These are phyloP conservation scores for Acomys russatus DNA, from an alignment of 2,797 vertebrate genomes.

Conservation along the genomic window DNA sequence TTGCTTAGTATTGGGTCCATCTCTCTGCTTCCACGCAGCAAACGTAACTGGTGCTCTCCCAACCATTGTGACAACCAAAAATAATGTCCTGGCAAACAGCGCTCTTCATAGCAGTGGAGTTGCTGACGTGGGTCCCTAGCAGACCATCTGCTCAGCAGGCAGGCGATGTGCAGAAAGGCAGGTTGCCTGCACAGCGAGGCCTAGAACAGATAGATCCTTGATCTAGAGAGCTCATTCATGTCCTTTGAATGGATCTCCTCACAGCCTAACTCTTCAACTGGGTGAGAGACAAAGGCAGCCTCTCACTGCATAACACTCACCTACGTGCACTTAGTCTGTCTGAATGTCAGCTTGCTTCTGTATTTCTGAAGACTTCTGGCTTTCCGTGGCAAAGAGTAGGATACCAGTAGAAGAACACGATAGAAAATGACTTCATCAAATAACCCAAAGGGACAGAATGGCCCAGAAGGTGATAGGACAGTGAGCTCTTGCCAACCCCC, in stretches of 20 bases:
- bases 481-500: not conserved
- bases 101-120: not conserved
- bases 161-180: not conserved
- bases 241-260: slow-evolving; percentile 1
- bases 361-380: not conserved
- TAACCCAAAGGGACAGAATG: not conserved
- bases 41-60: not conserved
- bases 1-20: not conserved
- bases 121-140: not conserved
- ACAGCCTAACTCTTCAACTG: not conserved
- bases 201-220: not conserved
- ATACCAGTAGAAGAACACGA: not conserved
- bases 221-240: not conserved
- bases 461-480: not conserved
- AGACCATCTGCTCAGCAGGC: not conserved
- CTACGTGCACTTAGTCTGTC: not conserved
- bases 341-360: not conserved
- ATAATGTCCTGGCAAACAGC: not conserved
- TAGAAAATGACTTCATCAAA: not conserved
- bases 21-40: not conserved
- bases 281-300: not conserved
- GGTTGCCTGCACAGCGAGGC: not conserved
- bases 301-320: not conserved
- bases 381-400: not conserved
- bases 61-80: not conserved